Evolutionary conservation across 2,113 vertebrate genomes (phyloP).

Genomic region (Onychostruthus taczanowskii): DNA sequence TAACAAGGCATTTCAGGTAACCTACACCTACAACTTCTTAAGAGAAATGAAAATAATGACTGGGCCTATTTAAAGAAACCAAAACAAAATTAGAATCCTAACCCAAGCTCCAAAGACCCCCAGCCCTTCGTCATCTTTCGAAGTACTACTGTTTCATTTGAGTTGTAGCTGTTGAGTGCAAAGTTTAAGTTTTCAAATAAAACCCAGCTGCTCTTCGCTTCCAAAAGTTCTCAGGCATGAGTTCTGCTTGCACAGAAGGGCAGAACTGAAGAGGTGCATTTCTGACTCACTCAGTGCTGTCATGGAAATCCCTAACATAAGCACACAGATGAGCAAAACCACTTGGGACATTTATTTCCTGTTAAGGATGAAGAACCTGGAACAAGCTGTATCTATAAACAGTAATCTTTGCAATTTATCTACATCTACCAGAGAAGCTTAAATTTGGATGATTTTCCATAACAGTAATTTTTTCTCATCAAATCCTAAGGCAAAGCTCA

Average conservation of each 20-base stretch:
- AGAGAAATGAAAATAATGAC: neutral
- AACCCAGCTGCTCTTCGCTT: neutral
- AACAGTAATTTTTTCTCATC: neutral
- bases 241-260: neutral
- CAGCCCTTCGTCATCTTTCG: neutral
- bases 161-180: neutral
- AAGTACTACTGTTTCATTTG: neutral
- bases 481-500: neutral
- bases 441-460: neutral
- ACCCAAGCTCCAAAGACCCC: neutral
- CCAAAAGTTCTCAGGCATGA: neutral
- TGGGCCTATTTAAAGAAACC: neutral
- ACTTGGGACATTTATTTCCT: neutral
- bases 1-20: neutral
- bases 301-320: neutral
- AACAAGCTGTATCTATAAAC: slow-evolving; percentile 10
- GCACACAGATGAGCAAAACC: neutral
- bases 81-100: neutral
- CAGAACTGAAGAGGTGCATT: neutral
- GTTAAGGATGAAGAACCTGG: neutral
- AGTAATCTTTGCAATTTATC: neutral
- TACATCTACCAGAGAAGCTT: neutral
- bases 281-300: neutral
- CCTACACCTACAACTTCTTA: neutral
- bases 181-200: neutral